These are phyloP conservation scores for Heliocidaris erythrogramma DNA, from an alignment of 35 echinoderm and acorn worm species.

Conservation along the genomic window DNA sequence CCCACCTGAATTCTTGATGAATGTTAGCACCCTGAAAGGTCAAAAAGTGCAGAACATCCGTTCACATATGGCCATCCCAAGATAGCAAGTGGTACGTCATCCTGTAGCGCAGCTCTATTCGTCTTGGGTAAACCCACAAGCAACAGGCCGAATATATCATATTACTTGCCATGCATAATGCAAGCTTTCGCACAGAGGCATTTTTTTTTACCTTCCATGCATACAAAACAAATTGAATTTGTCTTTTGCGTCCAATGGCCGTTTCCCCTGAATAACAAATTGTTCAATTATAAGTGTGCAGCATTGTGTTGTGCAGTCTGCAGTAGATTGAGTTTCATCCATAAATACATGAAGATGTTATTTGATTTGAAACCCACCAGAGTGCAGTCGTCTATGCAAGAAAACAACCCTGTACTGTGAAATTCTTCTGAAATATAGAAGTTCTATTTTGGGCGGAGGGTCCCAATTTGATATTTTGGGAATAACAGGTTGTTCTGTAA, in stretches of 20 bases:
- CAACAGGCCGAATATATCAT: background rate
- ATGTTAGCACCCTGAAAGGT: conserved; percentile 2
- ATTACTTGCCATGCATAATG: background rate
- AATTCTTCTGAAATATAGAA: background rate
- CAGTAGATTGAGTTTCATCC: background rate
- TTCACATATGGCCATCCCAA: background rate
- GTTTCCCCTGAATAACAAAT: background rate
- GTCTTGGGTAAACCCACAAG: background rate
- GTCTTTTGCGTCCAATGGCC: background rate
- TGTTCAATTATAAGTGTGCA: background rate
- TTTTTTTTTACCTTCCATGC: background rate
- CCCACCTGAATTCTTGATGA: background rate
- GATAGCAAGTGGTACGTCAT: background rate
- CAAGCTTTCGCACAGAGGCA: background rate
- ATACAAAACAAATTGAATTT: conserved; percentile 6
- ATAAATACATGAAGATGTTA: background rate
- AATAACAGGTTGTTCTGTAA: background rate
- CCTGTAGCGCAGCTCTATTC: background rate
- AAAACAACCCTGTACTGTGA: background rate
- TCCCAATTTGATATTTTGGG: background rate
- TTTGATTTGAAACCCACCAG: background rate
- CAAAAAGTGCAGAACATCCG: background rate
- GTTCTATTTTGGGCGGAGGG: background rate
- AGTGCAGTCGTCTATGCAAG: background rate
- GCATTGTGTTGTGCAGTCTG: background rate